Base-by-base conservation (phyloP, 2,797 vertebrate species). In the Xenops minutus region DNA sequence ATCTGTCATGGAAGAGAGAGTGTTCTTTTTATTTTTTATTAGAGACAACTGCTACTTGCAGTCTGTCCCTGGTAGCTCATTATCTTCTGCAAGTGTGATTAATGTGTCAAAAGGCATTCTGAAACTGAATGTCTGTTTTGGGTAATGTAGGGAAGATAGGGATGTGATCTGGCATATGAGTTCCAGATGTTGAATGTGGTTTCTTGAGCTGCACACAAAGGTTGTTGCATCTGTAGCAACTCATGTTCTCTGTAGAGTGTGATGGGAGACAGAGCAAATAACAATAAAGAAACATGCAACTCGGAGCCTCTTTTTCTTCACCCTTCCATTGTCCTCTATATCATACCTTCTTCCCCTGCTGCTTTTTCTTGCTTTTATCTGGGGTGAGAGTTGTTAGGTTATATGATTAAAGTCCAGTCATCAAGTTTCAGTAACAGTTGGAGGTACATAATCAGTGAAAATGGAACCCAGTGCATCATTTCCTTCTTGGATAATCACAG, bases 181-280 rank as follows among this genome's bases (percentile, higher is more conserved):
- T 74, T 93, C 75, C 84, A 91, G 91, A 94, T 95, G 93, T 49
- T 91, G 29, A 36, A 44, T 87, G 72, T 76, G 59, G 63, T 92
- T 92, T 91, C 56, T 91, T 75, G 67, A 95, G 68, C 74, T 87
- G 88, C 92, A 91, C 2, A 29, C 88, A 80, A 87, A 89, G 34
- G 41, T 87, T 82, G 37, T 94, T 91, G 29, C 61, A 75, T 89
- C 81, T 94, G 41, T 85, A 85, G 49, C 68, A 83, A 14, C 71
- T 87, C 49, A 19, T 68, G 71, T 89, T 92, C 41, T 23, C 27
- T 82, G 72, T 52, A 17, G 37, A 71, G 32, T 55, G 37, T 76
- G 61, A 94, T 66, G 30, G 34, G 61, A 87, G 76, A 67, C 51
- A 29, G 59, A 86, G 22, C n/a, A 93, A 67, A 49, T 87, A 73